Evolutionary conservation across 2,797 vertebrate genomes (phyloP).

Genomic region (Dendrocincla fuliginosa): DNA sequence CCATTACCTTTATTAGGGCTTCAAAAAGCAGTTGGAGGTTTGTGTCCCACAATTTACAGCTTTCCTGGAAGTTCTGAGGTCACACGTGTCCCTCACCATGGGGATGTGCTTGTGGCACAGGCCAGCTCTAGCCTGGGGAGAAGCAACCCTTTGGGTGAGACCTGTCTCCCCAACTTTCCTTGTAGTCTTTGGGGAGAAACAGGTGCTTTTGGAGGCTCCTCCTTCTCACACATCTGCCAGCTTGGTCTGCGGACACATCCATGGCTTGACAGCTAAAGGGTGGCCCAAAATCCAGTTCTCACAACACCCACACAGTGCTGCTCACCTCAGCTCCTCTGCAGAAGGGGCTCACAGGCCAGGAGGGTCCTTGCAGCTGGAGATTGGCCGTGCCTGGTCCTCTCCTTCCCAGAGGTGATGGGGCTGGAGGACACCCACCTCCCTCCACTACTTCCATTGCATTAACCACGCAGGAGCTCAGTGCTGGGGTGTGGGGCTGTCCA

Average conservation of each 20-base stretch:
- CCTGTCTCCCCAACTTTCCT: background rate
- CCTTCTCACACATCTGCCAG: background rate
- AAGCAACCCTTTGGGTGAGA: background rate
- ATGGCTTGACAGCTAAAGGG: background rate
- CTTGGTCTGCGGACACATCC: background rate
- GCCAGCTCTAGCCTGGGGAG: background rate
- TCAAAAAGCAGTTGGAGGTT: background rate
- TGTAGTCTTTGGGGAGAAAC: background rate
- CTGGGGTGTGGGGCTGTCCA: background rate
- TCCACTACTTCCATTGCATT: background rate
- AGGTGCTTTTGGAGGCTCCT: background rate
- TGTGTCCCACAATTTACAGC: background rate
- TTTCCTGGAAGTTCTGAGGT: background rate
- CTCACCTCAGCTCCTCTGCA: background rate
- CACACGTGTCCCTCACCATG: rapidly evolving
- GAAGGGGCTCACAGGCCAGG: rapidly evolving
- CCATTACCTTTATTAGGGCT: conserved; percentile 31
- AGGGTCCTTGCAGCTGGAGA: background rate
- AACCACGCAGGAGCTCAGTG: background rate
- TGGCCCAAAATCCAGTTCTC: background rate
- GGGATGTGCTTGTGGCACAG: rapidly evolving
- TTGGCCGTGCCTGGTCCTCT: background rate
- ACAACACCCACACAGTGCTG: rapidly evolving
- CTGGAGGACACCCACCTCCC: background rate
- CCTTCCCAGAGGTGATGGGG: background rate